Evolutionary conservation across 1,140 invertebrate genomes (phyloP).

Genomic region (Babylonia areolata): DNA sequence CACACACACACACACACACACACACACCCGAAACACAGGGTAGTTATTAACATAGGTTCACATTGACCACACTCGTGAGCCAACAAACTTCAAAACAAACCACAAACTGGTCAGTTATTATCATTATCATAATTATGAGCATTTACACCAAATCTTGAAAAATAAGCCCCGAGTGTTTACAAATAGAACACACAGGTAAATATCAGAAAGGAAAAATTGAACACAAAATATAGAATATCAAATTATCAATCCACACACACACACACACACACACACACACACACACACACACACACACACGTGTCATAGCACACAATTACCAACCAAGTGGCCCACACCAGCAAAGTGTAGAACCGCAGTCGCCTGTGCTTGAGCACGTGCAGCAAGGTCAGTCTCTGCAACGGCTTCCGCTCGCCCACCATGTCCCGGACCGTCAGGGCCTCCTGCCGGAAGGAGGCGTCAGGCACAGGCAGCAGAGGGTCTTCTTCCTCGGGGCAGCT

Average conservation of each 20-base stretch:
- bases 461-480: not conserved
- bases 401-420: not conserved
- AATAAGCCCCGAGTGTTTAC: too few species aligned
- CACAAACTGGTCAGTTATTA: too few species aligned
- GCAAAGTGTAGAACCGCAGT: not conserved
- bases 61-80: not conserved
- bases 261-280: slow-evolving; percentile 4
- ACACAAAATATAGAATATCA: not conserved
- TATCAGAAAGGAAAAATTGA: too few species aligned
- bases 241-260: not conserved
- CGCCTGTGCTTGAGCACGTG: not conserved
- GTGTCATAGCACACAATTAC: not conserved
- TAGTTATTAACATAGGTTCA: too few species aligned
- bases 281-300: slow-evolving; percentile 4
- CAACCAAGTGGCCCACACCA: not conserved
- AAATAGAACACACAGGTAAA: too few species aligned
- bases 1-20: slow-evolving; percentile 3
- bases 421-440: not conserved
- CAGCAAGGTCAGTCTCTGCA: not conserved
- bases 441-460: not conserved
- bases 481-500: too few species aligned
- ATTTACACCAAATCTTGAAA: too few species aligned
- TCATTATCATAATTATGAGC: too few species aligned
- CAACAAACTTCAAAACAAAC: too few species aligned
- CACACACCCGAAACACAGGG: too few species aligned